A percentile compares a stretch with the other conserved stretches of the same genome.
Evolutionary conservation across 2,888 invertebrate species (phyloP).

Genomic region (Stenolophus ochropezus): DNA sequence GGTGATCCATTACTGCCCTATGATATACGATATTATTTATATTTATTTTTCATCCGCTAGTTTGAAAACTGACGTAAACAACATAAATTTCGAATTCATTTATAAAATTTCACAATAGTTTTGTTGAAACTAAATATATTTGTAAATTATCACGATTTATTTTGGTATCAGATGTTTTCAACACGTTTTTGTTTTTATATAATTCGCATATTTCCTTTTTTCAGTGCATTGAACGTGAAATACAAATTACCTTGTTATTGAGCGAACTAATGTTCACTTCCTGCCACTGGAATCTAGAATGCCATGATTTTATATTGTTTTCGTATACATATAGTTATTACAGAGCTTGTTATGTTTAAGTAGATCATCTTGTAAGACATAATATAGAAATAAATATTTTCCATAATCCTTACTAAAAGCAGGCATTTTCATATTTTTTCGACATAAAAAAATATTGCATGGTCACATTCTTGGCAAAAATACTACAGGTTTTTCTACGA

Average conservation of each 20-base stretch:
- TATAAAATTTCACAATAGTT: conserved; percentile 6
- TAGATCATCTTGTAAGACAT: too few species aligned
- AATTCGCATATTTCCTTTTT: neutral
- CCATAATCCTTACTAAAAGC: too few species aligned
- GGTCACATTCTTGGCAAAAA: too few species aligned
- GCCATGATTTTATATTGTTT: neutral
- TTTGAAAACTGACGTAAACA: neutral
- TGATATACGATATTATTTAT: neutral
- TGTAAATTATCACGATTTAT: conserved; percentile 3
- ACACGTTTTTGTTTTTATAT: neutral
- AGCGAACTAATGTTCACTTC: neutral
- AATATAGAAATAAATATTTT: too few species aligned
- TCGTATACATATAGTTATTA: too few species aligned
- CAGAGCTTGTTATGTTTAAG: too few species aligned
- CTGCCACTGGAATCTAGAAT: neutral
- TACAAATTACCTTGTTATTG: neutral
- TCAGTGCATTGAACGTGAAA: neutral
- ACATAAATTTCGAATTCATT: neutral
- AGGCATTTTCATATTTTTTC: too few species aligned
- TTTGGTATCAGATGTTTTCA: conserved; percentile 10
- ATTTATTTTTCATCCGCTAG: conserved; percentile 7
- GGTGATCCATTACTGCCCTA: neutral
- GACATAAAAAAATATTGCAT: too few species aligned
- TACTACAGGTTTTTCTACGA: too few species aligned
- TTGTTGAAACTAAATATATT: conserved; percentile 7